A percentile compares a stretch with the other conserved stretches of the same genome.
phyloP scores from a whole-genome alignment of 2,797 vertebrate genomes.

The Thamnophis elegans region DNA sequence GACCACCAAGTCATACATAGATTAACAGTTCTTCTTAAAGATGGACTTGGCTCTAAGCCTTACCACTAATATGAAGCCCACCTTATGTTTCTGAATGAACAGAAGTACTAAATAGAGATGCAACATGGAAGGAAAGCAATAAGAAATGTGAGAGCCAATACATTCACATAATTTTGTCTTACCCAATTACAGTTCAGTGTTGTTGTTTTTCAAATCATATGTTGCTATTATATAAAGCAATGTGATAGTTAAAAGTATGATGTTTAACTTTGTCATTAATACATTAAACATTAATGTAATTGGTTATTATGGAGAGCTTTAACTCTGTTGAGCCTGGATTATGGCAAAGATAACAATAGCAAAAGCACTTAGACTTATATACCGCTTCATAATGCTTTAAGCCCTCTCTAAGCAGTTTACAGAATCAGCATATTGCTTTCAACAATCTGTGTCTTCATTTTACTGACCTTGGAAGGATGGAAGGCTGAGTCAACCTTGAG shows the following conservation, averaged over 20 bases:
- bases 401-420: no score
- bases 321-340: background rate
- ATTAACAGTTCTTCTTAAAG: background rate
- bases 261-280: background rate
- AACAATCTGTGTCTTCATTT: no score
- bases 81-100: background rate
- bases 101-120: background rate
- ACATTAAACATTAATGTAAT: background rate
- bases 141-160: background rate
- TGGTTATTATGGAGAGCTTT: background rate
- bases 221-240: background rate
- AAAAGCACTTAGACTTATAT: no score
- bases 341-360: background rate
- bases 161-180: background rate
- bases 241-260: background rate
- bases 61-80: background rate
- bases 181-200: background rate
- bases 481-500: no score
- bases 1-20: background rate
- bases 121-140: background rate
- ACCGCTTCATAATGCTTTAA: no score
- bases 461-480: no score
- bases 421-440: no score
- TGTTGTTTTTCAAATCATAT: background rate
- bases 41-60: background rate